Base-by-base conservation (phyloP, 1,140 invertebrate species). In the Mactra quadrangularis region DNA sequence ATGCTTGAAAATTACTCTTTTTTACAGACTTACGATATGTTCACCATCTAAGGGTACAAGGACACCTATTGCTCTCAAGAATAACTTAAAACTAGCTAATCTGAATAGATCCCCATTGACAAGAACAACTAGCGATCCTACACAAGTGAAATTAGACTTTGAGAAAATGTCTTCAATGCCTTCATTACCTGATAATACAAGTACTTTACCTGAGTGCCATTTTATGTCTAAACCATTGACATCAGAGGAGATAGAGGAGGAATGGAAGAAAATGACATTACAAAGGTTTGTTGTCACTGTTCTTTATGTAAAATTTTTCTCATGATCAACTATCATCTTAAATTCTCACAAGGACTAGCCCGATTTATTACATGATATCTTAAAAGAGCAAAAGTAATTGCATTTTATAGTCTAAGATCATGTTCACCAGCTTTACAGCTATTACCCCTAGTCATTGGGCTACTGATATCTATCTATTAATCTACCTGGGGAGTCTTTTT, bases 191-290 rank as follows among this genome's bases (percentile, higher is more conserved):
- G 33, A 72, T 53, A 55, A 78, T 59, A 79, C 47, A 47, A 74
- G 53, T 68, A 77, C 70, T 31, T 59, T 91, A 1, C 89, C 89
- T 2, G 87, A 90, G 52, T 93, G 92, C 72, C 89, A 89, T 59
- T 85, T 92, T 41, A 86, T 92, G 0, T 87, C 89, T 11, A 89
- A 89, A 59, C 82, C 89, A 33, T 66, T 92, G 13, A 85, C 91
- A n/a, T 53, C 82, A n/a, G 59, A 81, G 15, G 91, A 93, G 75
- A 89, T 90, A n/a, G 89, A 91, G 76, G 64, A 89, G 66, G 83
- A 87, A 13, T 93, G 91, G 91, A 92, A 90, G 83, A 84, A 83
- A n/a, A 79, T 88, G 71, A 89, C 87, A n/a, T 79, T 90, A 52
- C 77, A 88, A 62, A 92, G 87, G 90, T 92, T 41, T 41, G 38